These are phyloP conservation scores for Tapirus terrestris DNA, from an alignment of 2,113 vertebrate genomes.

Conservation along the genomic window DNA sequence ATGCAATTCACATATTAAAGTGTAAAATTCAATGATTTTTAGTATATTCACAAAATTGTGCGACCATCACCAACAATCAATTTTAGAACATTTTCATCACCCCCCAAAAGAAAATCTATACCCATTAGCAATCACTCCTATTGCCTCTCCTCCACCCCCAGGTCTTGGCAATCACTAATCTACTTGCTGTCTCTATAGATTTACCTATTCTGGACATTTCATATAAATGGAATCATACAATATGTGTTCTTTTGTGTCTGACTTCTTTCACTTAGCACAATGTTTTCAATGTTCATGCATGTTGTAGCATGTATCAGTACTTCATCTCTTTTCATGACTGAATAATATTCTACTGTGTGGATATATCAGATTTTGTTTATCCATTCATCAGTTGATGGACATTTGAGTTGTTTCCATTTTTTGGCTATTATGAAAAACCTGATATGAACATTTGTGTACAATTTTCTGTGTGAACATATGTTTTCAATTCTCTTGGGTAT, in stretches of 20 bases:
- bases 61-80: background rate
- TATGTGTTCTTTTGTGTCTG: background rate
- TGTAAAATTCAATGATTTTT: background rate
- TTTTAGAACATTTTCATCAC: conserved; percentile 16
- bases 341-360: background rate
- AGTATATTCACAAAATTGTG: background rate
- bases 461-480: background rate
- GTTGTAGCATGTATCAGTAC: background rate
- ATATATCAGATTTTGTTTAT: background rate
- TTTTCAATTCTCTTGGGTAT: background rate
- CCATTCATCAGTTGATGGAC: background rate
- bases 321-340: background rate
- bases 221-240: background rate
- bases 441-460: background rate
- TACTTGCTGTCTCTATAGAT: background rate
- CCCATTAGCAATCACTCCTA: background rate
- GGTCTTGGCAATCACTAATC: background rate
- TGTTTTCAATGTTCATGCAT: background rate
- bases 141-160: background rate
- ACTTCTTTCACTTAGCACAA: background rate
- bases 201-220: background rate
- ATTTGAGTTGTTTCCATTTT: background rate
- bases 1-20: background rate
- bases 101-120: background rate
- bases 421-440: background rate